Conservation (phyloP, 64 coral and sea anemone species). For the Acropora yongei region DNA sequence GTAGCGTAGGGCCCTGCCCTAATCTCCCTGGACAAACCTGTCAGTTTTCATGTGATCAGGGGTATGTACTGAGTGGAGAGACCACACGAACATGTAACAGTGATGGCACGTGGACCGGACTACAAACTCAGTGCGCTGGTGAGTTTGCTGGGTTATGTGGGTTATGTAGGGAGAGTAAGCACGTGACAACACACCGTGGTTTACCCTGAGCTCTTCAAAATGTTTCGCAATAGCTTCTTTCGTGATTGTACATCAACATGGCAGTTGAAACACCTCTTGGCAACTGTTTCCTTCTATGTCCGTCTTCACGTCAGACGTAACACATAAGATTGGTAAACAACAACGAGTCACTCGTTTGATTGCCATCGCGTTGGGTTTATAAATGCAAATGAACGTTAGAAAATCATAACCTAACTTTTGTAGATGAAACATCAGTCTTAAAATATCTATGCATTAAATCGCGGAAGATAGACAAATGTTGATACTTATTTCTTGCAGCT, state of each 20-base stretch:
- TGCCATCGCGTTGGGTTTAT: not conserved
- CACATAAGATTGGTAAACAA: not conserved
- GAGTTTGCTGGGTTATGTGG: not conserved
- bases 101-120: conserved; percentile 51
- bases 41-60: conserved; percentile 54
- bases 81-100: conserved; percentile 18
- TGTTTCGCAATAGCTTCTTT: not conserved
- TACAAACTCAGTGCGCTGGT: conserved; percentile 49
- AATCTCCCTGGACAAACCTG: conserved; percentile 60
- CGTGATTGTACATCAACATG: not conserved
- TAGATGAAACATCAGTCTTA: not conserved
- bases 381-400: not conserved
- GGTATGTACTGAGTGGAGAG: conserved; percentile 36
- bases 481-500: conserved; percentile 1
- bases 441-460: not conserved
- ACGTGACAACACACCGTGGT: not conserved
- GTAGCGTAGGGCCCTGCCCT: conserved; percentile 33
- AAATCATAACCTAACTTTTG: not conserved
- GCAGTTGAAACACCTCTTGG: not conserved
- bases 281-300: not conserved
- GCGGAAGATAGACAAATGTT: not conserved
- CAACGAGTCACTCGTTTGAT: not conserved
- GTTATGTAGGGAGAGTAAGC: not conserved
- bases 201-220: not conserved
- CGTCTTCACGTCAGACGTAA: not conserved